phyloP scores from a whole-genome alignment of 2,113 vertebrate species.

The Tamias sibiricus region DNA sequence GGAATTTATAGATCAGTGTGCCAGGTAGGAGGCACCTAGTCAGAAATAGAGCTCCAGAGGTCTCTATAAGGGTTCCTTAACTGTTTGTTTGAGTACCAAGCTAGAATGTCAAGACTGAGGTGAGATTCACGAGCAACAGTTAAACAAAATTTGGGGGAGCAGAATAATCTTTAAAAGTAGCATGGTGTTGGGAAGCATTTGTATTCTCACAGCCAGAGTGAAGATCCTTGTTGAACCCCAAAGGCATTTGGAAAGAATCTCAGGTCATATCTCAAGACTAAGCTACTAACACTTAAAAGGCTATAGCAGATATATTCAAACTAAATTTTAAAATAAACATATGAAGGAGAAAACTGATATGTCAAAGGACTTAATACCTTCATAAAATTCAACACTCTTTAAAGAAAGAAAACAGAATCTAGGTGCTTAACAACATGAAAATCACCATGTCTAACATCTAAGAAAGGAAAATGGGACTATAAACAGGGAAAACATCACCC shows the following conservation, averaged over 20 bases:
- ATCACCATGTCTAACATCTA: neutral
- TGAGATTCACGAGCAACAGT: neutral
- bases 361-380: neutral
- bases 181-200: neutral
- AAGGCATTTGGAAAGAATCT: neutral
- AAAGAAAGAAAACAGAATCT: conserved; percentile 1
- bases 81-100: neutral
- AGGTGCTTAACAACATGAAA: neutral
- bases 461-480: neutral
- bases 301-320: neutral
- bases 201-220: neutral
- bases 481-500: neutral
- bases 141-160: neutral
- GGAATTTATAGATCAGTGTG: neutral
- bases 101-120: neutral
- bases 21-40: neutral
- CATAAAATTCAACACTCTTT: neutral
- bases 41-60: neutral
- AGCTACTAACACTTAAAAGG: neutral
- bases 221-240: neutral
- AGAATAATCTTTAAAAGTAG: neutral
- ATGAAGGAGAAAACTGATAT: neutral
- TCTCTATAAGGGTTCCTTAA: neutral
- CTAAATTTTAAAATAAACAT: neutral
- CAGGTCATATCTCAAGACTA: neutral